Evolutionary conservation across 1,140 invertebrate genomes (phyloP).

Genomic region (Anastrepha obliqua): DNA sequence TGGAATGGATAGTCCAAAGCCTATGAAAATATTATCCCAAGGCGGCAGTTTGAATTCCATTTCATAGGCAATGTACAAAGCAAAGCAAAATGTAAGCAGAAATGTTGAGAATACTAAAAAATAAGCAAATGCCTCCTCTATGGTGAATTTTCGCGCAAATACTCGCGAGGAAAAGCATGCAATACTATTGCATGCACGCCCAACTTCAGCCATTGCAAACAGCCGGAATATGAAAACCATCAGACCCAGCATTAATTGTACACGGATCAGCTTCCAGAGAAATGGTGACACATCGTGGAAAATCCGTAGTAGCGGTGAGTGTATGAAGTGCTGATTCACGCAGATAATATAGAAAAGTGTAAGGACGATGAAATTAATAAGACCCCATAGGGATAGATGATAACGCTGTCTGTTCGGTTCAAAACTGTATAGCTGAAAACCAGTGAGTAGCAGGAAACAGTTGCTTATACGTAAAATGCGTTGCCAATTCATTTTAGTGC

Average conservation of each 20-base stretch:
- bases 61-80: slow-evolving; percentile 66
- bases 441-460: slow-evolving; percentile 62
- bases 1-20: slow-evolving; percentile 64
- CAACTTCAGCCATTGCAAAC: slow-evolving; percentile 59
- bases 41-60: slow-evolving; percentile 68
- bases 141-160: not conserved
- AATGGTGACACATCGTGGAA: slow-evolving; percentile 66
- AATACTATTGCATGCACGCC: slow-evolving; percentile 59
- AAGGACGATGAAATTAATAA: slow-evolving; percentile 61
- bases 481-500: slow-evolving; percentile 58
- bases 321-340: slow-evolving; percentile 65
- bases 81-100: slow-evolving; percentile 60
- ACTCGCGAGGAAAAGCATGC: slow-evolving; percentile 47
- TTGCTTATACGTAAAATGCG: slow-evolving; percentile 64
- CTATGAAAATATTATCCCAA: slow-evolving; percentile 64
- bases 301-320: slow-evolving; percentile 61
- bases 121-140: slow-evolving; percentile 61
- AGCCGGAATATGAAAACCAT: slow-evolving; percentile 63
- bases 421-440: slow-evolving; percentile 67
- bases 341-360: slow-evolving; percentile 62
- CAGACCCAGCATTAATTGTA: slow-evolving; percentile 64
- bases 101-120: slow-evolving; percentile 63
- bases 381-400: slow-evolving; percentile 59
- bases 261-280: slow-evolving; percentile 59
- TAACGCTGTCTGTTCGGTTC: slow-evolving; percentile 62